A percentile compares a stretch with the other conserved stretches of the same genome.
phyloP scores from a whole-genome alignment of 2,113 vertebrate genomes.

The Xenus cinereus region DNA sequence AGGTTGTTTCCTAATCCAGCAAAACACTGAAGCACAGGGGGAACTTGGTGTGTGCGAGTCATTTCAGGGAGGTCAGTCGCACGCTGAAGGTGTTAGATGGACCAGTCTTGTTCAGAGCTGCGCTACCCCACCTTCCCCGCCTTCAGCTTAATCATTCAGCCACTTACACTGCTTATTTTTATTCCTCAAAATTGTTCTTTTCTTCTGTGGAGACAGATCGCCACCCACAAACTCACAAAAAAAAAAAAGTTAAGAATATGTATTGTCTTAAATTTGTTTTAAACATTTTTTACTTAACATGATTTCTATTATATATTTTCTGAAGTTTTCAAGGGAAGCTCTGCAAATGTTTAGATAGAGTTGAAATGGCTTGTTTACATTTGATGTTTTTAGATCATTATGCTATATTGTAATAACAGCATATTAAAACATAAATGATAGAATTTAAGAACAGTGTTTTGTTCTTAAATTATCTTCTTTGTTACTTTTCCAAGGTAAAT shows the following conservation, averaged over 20 bases:
- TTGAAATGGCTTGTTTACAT: neutral
- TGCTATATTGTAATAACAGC: neutral
- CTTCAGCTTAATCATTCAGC: neutral
- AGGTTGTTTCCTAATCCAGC: neutral
- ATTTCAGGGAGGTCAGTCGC: neutral
- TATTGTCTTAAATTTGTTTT: neutral
- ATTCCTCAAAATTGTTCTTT: neutral
- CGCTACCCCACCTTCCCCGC: fast-evolving
- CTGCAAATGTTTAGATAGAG: neutral
- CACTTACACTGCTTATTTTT: neutral
- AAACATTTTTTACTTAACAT: neutral
- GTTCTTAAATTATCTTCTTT: neutral
- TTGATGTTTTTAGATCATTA: neutral
- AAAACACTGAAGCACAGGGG: neutral
- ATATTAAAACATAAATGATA: neutral
- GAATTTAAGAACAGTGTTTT: neutral
- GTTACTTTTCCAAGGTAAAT: neutral
- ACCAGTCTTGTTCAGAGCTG: neutral
- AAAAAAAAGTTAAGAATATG: neutral
- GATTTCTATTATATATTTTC: neutral
- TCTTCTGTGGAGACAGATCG: neutral
- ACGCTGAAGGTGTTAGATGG: fast-evolving
- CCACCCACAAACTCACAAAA: neutral
- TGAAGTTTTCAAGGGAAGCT: neutral
- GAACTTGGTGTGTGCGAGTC: fast-evolving